Evolutionary conservation across 2,113 vertebrate genomes (phyloP).

Genomic region (Prinia subflava): DNA sequence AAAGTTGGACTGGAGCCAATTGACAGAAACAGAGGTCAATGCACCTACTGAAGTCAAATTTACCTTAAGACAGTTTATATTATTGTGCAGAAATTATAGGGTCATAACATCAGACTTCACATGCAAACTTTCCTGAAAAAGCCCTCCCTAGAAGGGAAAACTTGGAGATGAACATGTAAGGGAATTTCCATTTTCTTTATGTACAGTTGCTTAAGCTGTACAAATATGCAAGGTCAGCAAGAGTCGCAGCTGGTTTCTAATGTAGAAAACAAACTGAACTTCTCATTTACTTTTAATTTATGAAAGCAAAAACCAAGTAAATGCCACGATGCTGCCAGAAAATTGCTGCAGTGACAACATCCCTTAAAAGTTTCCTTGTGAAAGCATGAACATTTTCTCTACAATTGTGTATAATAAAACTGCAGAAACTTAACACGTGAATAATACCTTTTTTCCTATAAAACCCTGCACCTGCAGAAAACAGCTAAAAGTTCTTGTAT

Average conservation of each 20-base stretch:
- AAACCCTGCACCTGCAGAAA: conserved; percentile 76
- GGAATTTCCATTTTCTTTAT: conserved; percentile 63
- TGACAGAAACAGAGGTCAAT: conserved; percentile 72
- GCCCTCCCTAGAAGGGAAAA: conserved; percentile 55
- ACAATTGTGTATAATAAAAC: neutral
- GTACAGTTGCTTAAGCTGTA: conserved; percentile 65
- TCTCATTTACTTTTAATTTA: conserved; percentile 69
- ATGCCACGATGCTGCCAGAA: conserved; percentile 45
- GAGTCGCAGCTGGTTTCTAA: conserved; percentile 66
- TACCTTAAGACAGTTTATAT: conserved; percentile 76
- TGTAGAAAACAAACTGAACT: conserved; percentile 67
- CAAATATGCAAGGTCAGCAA: conserved; percentile 68
- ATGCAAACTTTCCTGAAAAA: conserved; percentile 58
- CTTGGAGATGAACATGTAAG: conserved; percentile 57
- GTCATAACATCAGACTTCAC: conserved; percentile 35
- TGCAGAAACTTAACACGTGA: conserved; percentile 49
- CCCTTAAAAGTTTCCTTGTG: conserved; percentile 64
- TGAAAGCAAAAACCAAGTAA: conserved; percentile 45
- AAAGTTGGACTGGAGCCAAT: conserved; percentile 81
- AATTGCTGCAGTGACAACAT: conserved; percentile 61
- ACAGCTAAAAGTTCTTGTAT: conserved; percentile 47
- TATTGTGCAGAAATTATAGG: conserved; percentile 56
- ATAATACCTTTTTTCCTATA: conserved; percentile 23
- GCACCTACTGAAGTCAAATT: conserved; percentile 73
- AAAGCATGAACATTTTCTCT: conserved; percentile 33